Conservation (phyloP, 37 sponge, comb jelly and placozoan species). For the Agelas oroides region DNA sequence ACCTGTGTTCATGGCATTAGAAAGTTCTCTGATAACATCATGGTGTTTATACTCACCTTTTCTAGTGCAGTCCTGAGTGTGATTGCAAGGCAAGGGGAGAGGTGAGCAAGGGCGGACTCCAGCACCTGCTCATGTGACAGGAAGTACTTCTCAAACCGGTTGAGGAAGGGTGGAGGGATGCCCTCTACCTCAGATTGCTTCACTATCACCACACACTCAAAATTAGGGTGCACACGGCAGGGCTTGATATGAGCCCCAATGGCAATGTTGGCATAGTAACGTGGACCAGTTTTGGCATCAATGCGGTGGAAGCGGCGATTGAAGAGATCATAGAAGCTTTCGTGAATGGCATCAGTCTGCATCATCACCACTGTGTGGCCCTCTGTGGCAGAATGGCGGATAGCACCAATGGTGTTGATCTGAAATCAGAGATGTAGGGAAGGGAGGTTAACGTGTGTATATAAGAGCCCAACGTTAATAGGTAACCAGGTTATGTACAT, state of each 20-base stretch:
- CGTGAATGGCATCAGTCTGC: conserved; percentile 89
- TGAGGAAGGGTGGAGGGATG: conserved; percentile 84
- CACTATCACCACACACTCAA: conserved; percentile 89
- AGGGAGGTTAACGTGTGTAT: background rate
- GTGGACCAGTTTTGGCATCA: conserved; percentile 67
- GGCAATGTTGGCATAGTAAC: conserved; percentile 91
- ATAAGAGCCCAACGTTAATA: background rate
- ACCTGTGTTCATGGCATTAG: no score
- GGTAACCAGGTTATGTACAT: background rate
- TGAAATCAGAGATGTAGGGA: background rate
- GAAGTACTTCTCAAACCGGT: conserved; percentile 90
- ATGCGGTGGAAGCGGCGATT: conserved; percentile 87
- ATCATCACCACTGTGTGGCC: conserved; percentile 87
- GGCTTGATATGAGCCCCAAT: conserved; percentile 91
- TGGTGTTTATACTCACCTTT: conserved; percentile 79
- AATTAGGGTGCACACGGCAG: conserved; percentile 77
- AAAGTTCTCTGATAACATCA: no score
- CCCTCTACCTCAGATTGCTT: conserved; percentile 66
- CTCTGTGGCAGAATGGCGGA: conserved; percentile 84
- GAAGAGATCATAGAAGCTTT: conserved; percentile 95
- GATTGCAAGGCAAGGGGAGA: conserved; percentile 56
- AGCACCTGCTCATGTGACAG: conserved; percentile 75
- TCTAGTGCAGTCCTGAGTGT: conserved; percentile 55
- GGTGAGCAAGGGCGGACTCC: conserved; percentile 55
- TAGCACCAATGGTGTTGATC: conserved; percentile 86